Evolutionary conservation across 1,140 invertebrate species (phyloP).

Genomic region (Chironomus striatipennis): DNA sequence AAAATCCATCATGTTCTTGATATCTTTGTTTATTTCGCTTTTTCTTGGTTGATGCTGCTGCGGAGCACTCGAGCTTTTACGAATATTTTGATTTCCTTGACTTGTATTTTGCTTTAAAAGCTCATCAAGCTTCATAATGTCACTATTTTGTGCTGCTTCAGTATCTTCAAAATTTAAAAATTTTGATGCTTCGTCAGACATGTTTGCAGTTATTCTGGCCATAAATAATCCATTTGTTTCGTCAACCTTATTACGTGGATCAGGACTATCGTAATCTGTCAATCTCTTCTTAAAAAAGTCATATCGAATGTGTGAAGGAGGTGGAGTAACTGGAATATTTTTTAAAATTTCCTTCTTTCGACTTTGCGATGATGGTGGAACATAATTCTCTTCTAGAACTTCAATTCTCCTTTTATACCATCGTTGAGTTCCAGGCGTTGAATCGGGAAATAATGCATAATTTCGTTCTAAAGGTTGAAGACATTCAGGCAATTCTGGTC

Average conservation of each 20-base stretch:
- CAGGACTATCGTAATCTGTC: not conserved
- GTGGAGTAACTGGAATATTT: not conserved
- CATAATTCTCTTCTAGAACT: not conserved
- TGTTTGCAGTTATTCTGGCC: not conserved
- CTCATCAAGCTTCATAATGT: no score
- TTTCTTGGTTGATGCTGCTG: no score
- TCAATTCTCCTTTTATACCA: not conserved
- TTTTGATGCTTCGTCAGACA: not conserved
- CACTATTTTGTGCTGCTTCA: not conserved
- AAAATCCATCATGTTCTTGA: no score
- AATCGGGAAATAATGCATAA: not conserved
- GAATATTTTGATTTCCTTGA: no score
- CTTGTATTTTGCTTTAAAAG: no score
- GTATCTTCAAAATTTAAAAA: constrained; percentile 7
- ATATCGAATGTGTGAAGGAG: not conserved
- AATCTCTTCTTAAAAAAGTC: not conserved
- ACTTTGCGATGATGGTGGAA: not conserved
- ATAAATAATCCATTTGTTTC: not conserved
- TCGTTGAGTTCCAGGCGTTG: not conserved
- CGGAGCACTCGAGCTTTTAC: no score
- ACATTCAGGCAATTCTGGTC: not conserved
- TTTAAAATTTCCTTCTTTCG: not conserved
- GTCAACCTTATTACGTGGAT: not conserved
- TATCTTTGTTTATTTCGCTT: no score
- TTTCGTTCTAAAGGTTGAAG: not conserved